These are phyloP conservation scores for human DNA, from an alignment of 2,113 vertebrate genomes.

Conservation along the genomic window DNA sequence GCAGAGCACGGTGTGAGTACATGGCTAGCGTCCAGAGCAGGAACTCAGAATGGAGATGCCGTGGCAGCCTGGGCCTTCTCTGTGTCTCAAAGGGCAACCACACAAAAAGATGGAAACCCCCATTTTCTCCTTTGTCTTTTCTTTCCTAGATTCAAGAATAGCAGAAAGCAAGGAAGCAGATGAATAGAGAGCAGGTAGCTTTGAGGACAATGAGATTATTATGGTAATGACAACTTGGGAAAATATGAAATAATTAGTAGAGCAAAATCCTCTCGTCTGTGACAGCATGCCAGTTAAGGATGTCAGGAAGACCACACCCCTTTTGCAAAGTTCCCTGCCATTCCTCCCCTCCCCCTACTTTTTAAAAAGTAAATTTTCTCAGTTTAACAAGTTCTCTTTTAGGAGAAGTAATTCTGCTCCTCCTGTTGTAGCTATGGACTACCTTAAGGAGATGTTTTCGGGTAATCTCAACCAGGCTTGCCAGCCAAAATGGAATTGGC, in stretches of 20 bases:
- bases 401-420: not conserved
- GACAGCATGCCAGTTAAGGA: slow-evolving; percentile 7
- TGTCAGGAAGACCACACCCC: slow-evolving; percentile 58
- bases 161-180: not conserved
- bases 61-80: rapidly evolving
- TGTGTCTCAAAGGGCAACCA: rapidly evolving
- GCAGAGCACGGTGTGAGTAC: too few species aligned
- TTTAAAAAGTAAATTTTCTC: not conserved
- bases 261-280: slow-evolving; percentile 3
- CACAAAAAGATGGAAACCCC: not conserved
- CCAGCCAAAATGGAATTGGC: not conserved
- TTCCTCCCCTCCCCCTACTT: not conserved
- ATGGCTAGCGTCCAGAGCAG: not conserved
- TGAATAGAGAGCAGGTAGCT: not conserved
- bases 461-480: not conserved
- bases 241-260: slow-evolving; percentile 58
- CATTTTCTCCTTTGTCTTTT: not conserved
- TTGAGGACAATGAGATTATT: slow-evolving; percentile 54
- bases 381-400: not conserved
- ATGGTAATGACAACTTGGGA: slow-evolving; percentile 69
- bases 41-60: rapidly evolving
- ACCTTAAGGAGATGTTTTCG: not conserved
- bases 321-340: slow-evolving; percentile 15
- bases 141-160: not conserved
- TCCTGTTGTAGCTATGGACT: not conserved